phyloP scores from a whole-genome alignment of 2,113 vertebrate genomes.

The Halichoeres trimaculatus region DNA sequence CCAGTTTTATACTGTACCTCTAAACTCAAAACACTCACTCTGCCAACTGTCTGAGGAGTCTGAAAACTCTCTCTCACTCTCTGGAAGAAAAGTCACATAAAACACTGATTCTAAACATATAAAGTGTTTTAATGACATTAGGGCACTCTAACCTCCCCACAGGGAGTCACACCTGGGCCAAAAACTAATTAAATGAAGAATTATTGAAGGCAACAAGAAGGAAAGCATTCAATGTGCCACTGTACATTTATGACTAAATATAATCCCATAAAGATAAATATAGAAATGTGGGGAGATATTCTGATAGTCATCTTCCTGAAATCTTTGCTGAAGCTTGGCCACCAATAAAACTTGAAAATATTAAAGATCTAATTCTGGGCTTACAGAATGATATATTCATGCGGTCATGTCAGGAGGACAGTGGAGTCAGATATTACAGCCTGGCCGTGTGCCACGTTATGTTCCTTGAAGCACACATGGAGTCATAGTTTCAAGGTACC shows the following conservation, averaged over 20 bases:
- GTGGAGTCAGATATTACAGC: conserved; percentile 1
- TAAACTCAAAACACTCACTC: conserved; percentile 20
- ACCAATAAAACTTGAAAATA: background rate
- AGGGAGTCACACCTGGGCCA: conserved; percentile 37
- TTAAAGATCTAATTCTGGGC: background rate
- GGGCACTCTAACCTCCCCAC: conserved; percentile 30
- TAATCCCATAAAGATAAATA: conserved; percentile 41
- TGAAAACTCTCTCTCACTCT: conserved; percentile 36
- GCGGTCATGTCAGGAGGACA: conserved; percentile 10
- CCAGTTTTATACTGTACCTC: conserved; percentile 15
- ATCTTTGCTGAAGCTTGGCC: conserved; percentile 1
- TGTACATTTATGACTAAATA: conserved; percentile 36
- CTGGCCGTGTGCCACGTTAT: conserved; percentile 19
- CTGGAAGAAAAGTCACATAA: conserved; percentile 18
- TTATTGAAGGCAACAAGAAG: conserved; percentile 23
- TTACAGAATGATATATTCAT: conserved; percentile 10
- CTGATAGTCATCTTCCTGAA: background rate
- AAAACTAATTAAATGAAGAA: conserved; percentile 56
- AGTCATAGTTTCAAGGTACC: conserved; percentile 25
- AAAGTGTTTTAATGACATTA: conserved; percentile 54
- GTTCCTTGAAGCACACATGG: conserved; percentile 8
- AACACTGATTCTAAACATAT: conserved; percentile 46
- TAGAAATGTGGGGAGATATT: conserved; percentile 35
- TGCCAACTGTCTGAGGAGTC: conserved; percentile 7
- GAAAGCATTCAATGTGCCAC: conserved; percentile 43